These are phyloP conservation scores for Okamejei kenojei DNA, from an alignment of 2,797 vertebrate genomes.

Conservation along the genomic window DNA sequence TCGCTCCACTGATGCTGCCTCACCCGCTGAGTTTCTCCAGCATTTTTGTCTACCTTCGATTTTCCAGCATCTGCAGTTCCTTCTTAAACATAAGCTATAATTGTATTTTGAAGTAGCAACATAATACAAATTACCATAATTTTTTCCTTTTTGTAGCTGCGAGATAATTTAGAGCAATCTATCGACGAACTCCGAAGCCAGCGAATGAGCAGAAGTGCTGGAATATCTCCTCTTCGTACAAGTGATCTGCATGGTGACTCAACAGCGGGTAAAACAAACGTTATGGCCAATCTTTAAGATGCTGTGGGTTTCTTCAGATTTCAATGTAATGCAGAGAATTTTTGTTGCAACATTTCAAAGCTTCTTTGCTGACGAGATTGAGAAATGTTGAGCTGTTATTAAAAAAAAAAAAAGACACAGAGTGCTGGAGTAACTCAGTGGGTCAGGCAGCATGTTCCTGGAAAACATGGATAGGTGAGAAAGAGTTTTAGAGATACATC, in stretches of 20 bases:
- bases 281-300: background rate
- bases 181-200: constrained; percentile 75
- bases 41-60: too few species aligned
- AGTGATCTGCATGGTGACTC: constrained; percentile 72
- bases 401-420: too few species aligned
- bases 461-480: too few species aligned
- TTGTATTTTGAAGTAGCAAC: background rate
- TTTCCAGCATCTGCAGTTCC: too few species aligned
- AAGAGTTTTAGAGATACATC: too few species aligned
- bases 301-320: background rate
- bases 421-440: too few species aligned
- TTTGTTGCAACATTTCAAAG: background rate
- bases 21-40: too few species aligned
- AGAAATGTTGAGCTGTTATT: too few species aligned
- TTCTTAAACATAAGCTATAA: background rate
- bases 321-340: background rate
- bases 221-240: constrained; percentile 67
- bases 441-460: too few species aligned
- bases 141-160: constrained; percentile 61
- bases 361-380: too few species aligned
- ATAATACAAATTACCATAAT: background rate
- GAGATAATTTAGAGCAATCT: constrained; percentile 80
- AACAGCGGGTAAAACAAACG: constrained; percentile 58
- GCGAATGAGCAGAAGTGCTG: constrained; percentile 55
- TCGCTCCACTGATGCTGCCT: too few species aligned